phyloP scores from a whole-genome alignment of 2,797 vertebrate species.

The Gallirallus australis region DNA sequence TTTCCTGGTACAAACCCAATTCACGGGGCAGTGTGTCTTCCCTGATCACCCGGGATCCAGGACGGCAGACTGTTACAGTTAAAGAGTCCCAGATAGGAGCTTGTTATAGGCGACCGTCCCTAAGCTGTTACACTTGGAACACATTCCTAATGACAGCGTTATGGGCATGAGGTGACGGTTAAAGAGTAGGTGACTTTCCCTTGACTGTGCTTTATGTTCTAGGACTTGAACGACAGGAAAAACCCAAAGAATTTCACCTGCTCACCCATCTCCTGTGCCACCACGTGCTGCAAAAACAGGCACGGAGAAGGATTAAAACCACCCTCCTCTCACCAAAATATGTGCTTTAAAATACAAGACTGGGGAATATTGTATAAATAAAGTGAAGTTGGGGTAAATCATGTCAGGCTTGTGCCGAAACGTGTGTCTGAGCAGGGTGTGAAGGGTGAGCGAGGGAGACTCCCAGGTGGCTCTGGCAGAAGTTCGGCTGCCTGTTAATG shows the following conservation, averaged over 20 bases:
- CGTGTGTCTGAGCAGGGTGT: background rate
- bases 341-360: background rate
- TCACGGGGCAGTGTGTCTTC: background rate
- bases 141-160: conserved; percentile 8
- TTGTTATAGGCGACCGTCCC: conserved; percentile 8
- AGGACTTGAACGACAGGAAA: background rate
- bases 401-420: rapidly evolving
- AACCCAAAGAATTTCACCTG: background rate
- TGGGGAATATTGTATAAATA: background rate
- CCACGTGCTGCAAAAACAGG: background rate
- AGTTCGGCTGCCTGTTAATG: no score
- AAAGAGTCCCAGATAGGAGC: background rate
- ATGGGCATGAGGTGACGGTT: background rate
- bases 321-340: background rate
- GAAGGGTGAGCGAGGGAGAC: no score
- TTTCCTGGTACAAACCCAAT: background rate
- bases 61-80: background rate
- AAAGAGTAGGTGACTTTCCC: background rate
- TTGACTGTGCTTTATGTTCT: background rate
- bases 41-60: background rate
- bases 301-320: background rate
- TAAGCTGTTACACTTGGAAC: background rate
- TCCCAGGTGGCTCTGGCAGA: background rate
- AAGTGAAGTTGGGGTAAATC: background rate
- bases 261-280: background rate